Evolutionary conservation across 2,797 vertebrate species (phyloP).

Genomic region (Enteromius thamalakanensis): DNA sequence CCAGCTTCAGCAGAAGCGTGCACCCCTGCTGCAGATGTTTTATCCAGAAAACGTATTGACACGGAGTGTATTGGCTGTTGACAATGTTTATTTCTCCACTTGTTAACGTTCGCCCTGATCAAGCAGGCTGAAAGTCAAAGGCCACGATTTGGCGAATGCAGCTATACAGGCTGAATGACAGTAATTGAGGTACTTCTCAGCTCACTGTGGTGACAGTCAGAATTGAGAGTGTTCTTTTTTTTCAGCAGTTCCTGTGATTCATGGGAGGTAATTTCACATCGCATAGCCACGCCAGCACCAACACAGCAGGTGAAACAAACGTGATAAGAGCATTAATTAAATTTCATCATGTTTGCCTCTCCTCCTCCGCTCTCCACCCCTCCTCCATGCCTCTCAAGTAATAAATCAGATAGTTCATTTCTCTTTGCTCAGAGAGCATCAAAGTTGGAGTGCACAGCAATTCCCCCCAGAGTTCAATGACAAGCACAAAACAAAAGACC

Average conservation of each 20-base stretch:
- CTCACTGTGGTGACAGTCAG: constrained; percentile 34
- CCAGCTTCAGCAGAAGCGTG: constrained; percentile 1
- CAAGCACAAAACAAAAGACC: constrained; percentile 63
- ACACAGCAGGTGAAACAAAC: constrained; percentile 59
- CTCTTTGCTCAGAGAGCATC: constrained; percentile 22
- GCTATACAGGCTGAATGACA: constrained; percentile 44
- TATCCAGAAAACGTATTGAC: constrained; percentile 2
- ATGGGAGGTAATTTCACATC: constrained; percentile 48
- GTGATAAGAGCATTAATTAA: constrained; percentile 62
- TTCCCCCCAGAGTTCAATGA: constrained; percentile 63
- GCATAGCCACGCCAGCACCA: constrained; percentile 23
- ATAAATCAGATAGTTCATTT: constrained; percentile 54
- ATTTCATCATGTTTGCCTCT: constrained; percentile 50
- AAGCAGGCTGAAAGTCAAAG: constrained; percentile 36
- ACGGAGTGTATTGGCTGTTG: not conserved
- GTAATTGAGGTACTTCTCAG: constrained; percentile 53
- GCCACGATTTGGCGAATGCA: not conserved
- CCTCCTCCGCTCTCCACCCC: constrained; percentile 17
- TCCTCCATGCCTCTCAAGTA: constrained; percentile 38
- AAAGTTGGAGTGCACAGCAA: constrained; percentile 53
- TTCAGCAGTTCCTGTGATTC: constrained; percentile 44
- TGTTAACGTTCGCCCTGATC: constrained; percentile 29
- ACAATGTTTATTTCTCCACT: constrained; percentile 7
- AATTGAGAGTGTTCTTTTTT: constrained; percentile 6
- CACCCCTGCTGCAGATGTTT: constrained; percentile 17